These are phyloP conservation scores for Arctopsyche grandis DNA, from an alignment of 1,140 invertebrate species.

Conservation along the genomic window DNA sequence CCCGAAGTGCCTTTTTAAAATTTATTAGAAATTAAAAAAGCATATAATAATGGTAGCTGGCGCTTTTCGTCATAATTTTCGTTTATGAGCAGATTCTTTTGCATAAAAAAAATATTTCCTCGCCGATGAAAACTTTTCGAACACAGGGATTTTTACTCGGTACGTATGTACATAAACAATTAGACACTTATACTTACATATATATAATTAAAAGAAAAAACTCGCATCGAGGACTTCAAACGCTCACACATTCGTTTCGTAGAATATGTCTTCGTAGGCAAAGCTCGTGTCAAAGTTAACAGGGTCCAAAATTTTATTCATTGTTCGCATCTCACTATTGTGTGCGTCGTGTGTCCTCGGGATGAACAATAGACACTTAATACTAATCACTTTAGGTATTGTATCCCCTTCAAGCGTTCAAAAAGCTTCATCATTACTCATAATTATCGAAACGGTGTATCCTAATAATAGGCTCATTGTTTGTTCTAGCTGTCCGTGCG, in stretches of 20 bases:
- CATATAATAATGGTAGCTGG: background rate
- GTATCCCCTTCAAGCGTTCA: conserved; percentile 43
- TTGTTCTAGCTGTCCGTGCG: conserved; percentile 42
- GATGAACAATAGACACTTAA: conserved; percentile 46
- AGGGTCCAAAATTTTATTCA: conserved; percentile 28
- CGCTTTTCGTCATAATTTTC: background rate
- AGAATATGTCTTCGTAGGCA: conserved; percentile 6
- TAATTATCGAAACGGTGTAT: conserved; percentile 50
- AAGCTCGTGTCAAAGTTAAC: conserved; percentile 41
- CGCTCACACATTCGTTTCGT: background rate
- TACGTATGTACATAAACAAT: background rate
- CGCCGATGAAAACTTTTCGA: too few species aligned
- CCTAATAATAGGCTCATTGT: conserved; percentile 48
- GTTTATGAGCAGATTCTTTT: too few species aligned
- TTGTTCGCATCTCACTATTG: conserved; percentile 23
- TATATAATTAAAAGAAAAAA: too few species aligned
- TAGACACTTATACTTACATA: too few species aligned
- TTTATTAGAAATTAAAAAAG: background rate
- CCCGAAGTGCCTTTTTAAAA: conserved; percentile 1
- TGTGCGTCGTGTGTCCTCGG: conserved; percentile 41
- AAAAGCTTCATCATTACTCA: conserved; percentile 51
- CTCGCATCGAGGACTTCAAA: background rate
- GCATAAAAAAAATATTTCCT: too few species aligned
- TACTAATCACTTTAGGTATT: conserved; percentile 43
- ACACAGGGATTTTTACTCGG: too few species aligned